Evolutionary conservation across 2,888 invertebrate species (phyloP), one percentile per base, ranked within the genome.

Genomic region (Yponomeuta sedellus): DNA sequence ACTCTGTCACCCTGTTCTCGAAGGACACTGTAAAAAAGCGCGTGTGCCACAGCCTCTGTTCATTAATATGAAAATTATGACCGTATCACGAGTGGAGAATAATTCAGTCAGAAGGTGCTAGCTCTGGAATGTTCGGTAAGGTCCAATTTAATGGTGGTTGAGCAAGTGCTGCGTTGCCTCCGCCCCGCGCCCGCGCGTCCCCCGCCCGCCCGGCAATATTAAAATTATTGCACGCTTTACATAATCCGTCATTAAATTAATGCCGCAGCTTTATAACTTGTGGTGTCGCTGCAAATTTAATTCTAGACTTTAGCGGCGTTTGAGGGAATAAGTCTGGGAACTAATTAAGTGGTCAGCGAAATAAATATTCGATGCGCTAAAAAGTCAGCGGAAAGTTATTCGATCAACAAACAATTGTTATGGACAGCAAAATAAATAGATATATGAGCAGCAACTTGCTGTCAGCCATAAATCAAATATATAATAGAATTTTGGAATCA

Each of bases 131-230:
- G 66, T 56, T 57, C 62, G 82, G 83, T 81, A 84, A 82, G 82
- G 85, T 86, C 82, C 89, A 91, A 90, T 90, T 90, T 91, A 87
- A 90, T 88, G 89, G 88, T 88, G 86, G 87, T 78, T 91, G 88
- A 84, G 79, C 88, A 79, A 85, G 79, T 84, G 87, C 84, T 80
- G 81, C 81, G 82, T 73, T 73, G 76, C 75, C 75, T 75, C 74
- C 63, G n/a, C 61, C 57, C 39, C 40, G 61, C 75, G 75, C 73
- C 64, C 61, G 57, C 34, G 62, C 40, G 40, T 64, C n/a, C 79
- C 74, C 75, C 75, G 73, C 64, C 64, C 65, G 63, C 11, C 78
- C 74, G 74, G 78, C 80, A 77, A 81, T 81, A 83, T 83, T 83
- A 83, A 81, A 83, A 82, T 82, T 66, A 66, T 66, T 66, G 63